phyloP scores from a whole-genome alignment of 1,140 invertebrate species.

The Drosophila watanabei region DNA sequence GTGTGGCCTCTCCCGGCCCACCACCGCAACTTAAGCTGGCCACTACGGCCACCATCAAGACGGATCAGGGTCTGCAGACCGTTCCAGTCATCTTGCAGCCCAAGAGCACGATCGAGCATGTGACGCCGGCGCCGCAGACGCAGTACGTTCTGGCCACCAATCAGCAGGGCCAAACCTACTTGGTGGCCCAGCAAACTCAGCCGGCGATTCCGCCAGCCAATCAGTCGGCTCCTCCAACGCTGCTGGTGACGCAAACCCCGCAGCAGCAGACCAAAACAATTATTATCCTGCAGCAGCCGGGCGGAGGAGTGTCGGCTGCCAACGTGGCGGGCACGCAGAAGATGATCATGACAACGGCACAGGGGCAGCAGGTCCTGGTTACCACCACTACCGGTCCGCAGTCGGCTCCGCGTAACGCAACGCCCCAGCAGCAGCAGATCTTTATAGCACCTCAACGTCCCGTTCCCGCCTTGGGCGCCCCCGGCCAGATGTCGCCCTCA shows the following conservation, averaged over 20 bases:
- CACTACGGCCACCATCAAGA: slow-evolving; percentile 85
- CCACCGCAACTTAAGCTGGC: slow-evolving; percentile 72
- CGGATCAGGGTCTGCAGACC: slow-evolving; percentile 85
- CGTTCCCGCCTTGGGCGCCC: slow-evolving; percentile 56
- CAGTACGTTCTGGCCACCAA: slow-evolving; percentile 83
- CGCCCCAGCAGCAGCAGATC: slow-evolving; percentile 73
- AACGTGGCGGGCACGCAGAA: slow-evolving; percentile 86
- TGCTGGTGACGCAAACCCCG: slow-evolving; percentile 82
- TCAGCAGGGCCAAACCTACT: slow-evolving; percentile 86
- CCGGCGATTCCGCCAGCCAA: slow-evolving; percentile 68
- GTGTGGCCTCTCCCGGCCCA: slow-evolving; percentile 25
- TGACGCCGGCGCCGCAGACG: slow-evolving; percentile 70
- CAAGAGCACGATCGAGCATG: slow-evolving; percentile 72
- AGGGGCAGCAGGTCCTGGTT: slow-evolving; percentile 89
- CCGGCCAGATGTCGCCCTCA: slow-evolving; percentile 78
- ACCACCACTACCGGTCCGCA: slow-evolving; percentile 85
- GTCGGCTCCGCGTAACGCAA: slow-evolving; percentile 19
- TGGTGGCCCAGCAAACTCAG: slow-evolving; percentile 86
- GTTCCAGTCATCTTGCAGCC: slow-evolving; percentile 86
- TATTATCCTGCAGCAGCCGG: slow-evolving; percentile 90
- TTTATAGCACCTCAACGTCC: slow-evolving; percentile 76
- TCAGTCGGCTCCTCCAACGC: slow-evolving; percentile 53
- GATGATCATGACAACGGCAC: slow-evolving; percentile 89
- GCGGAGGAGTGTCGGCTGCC: slow-evolving; percentile 48
- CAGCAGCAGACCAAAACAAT: slow-evolving; percentile 89